Evolutionary conservation across 2,888 invertebrate species (phyloP).

Genomic region (Rapana venosa): DNA sequence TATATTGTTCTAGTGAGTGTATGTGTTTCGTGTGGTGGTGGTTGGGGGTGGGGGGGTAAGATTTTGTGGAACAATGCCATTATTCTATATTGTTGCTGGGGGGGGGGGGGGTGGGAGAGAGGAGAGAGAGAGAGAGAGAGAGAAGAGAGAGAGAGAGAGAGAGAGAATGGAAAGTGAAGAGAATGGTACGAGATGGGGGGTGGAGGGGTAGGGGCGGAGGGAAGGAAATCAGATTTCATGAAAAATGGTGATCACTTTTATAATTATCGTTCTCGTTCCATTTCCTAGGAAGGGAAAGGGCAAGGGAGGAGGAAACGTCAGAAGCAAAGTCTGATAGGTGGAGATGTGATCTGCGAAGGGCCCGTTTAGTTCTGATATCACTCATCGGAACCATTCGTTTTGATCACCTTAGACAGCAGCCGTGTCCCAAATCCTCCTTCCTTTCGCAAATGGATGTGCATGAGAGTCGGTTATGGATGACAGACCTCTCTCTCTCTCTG

Average conservation of each 20-base stretch:
- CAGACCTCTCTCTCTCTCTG: neutral
- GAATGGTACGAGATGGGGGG: no score
- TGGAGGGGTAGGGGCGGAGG: neutral
- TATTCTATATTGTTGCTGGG: no score
- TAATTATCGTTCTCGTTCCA: neutral
- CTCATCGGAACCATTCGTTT: conserved; percentile 22
- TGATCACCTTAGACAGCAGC: conserved; percentile 23
- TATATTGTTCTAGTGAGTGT: no score
- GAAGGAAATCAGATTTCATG: conserved; percentile 8
- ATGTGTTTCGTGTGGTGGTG: neutral
- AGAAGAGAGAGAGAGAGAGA: no score
- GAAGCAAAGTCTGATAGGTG: conserved; percentile 32
- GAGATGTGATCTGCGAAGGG: neutral
- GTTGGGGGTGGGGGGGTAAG: neutral
- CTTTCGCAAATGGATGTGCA: neutral
- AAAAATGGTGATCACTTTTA: neutral
- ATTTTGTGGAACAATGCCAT: neutral
- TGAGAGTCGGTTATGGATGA: neutral
- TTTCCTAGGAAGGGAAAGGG: neutral
- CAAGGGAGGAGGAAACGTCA: neutral
- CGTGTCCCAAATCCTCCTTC: conserved; percentile 1
- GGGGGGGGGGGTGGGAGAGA: neutral
- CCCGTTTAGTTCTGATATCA: conserved; percentile 31
- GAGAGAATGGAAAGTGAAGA: no score
- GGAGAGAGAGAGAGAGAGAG: no score